These are phyloP conservation scores for Siphonodentalium dalli DNA, from an alignment of 2,888 invertebrate species.

Conservation along the genomic window DNA sequence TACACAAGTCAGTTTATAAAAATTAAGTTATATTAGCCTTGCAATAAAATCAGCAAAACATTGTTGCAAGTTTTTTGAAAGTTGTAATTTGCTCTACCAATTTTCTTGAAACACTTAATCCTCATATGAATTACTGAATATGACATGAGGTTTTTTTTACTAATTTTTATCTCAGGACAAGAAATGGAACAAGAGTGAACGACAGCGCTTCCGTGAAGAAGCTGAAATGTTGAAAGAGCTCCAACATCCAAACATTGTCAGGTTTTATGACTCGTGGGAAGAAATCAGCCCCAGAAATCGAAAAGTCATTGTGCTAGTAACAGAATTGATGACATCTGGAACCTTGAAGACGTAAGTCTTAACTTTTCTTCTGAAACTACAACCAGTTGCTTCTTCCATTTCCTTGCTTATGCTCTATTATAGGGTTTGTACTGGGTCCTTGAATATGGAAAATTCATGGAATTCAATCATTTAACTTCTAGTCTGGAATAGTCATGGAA, in stretches of 20 bases:
- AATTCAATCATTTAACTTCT: too few relatives aligned
- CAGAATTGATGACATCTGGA: conserved; percentile 99
- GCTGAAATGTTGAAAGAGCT: conserved; percentile 99
- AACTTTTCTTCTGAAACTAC: too few relatives aligned
- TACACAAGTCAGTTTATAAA: too few relatives aligned
- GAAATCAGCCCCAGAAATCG: conserved; percentile 84
- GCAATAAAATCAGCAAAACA: too few relatives aligned
- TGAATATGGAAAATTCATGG: too few relatives aligned
- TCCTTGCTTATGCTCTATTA: too few relatives aligned
- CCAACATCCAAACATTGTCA: conserved; percentile 75
- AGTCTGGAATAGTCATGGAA: too few relatives aligned
- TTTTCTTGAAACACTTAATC: not conserved
- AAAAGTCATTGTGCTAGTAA: conserved; percentile 97
- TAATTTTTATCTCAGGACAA: conserved; percentile 71
- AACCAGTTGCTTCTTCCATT: too few relatives aligned
- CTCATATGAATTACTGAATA: not conserved
- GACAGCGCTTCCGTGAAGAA: conserved; percentile 74
- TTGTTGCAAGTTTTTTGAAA: too few relatives aligned
- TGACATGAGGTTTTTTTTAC: not conserved
- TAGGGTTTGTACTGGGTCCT: too few relatives aligned
- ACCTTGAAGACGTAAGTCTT: conserved; percentile 90
- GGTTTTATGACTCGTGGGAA: conserved; percentile 97
- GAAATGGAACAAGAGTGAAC: conserved; percentile 92
- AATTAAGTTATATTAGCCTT: too few relatives aligned
- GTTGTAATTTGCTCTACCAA: too few relatives aligned